Conservation (phyloP, 2,113 vertebrate genomes). For the Tychaedon coryphoeus region DNA sequence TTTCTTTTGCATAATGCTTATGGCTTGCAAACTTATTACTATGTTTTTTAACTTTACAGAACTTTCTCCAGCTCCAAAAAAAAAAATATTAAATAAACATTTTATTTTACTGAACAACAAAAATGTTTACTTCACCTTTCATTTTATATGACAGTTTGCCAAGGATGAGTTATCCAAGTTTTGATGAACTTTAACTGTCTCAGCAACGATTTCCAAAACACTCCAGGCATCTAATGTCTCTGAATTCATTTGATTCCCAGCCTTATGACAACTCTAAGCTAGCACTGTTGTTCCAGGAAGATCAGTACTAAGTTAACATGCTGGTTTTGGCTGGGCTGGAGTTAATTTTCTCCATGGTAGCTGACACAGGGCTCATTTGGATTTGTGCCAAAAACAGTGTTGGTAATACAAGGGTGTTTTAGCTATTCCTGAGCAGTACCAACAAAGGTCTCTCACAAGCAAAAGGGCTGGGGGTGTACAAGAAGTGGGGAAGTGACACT, state of each 20-base stretch:
- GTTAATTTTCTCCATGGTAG: background rate
- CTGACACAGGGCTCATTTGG: background rate
- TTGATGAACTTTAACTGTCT: background rate
- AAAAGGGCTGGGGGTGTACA: background rate
- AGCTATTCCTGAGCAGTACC: background rate
- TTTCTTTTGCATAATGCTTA: background rate
- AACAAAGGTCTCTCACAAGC: background rate
- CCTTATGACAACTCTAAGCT: background rate
- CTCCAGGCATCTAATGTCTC: background rate
- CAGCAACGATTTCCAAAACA: background rate
- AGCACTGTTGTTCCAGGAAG: background rate
- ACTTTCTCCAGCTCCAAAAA: background rate
- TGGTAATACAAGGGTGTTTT: background rate
- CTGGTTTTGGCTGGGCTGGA: background rate
- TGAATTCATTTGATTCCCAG: background rate
- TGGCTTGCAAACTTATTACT: background rate
- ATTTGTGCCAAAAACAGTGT: background rate
- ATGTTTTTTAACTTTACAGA: background rate
- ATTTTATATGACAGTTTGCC: background rate
- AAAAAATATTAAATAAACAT: accelerated
- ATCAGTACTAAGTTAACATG: accelerated
- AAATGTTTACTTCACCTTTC: background rate
- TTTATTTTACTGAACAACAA: background rate
- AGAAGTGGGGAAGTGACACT: background rate
- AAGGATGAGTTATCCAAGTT: background rate